These are phyloP conservation scores for Thyatira batis DNA, from an alignment of 2,888 invertebrate species.

Conservation along the genomic window DNA sequence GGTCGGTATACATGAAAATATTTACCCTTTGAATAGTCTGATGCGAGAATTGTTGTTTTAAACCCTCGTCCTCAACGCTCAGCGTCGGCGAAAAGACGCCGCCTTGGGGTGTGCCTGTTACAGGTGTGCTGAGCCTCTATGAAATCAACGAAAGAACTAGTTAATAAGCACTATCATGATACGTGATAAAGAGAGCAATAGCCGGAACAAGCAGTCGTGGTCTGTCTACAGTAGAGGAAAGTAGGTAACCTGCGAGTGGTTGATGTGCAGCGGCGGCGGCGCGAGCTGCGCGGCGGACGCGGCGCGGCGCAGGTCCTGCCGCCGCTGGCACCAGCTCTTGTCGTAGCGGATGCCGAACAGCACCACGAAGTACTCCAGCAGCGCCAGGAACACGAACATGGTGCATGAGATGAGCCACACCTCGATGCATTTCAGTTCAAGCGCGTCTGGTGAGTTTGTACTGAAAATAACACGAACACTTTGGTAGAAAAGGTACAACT, in stretches of 20 bases:
- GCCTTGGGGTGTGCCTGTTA: conserved; percentile 72
- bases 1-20: conserved; percentile 25
- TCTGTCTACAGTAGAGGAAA: background rate
- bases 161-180: background rate
- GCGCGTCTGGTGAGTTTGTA: conserved; percentile 84
- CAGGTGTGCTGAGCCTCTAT: conserved; percentile 75
- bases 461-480: conserved; percentile 50
- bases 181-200: conserved; percentile 13
- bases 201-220: conserved; percentile 7
- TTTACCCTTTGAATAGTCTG: conserved; percentile 79
- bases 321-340: conserved; percentile 83
- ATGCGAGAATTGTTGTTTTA: conserved; percentile 76
- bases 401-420: conserved; percentile 86
- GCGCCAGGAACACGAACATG: conserved; percentile 84
- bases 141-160: conserved; percentile 25
- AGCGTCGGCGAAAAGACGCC: conserved; percentile 72
- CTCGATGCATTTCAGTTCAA: conserved; percentile 85
- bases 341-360: conserved; percentile 85
- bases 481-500: background rate
- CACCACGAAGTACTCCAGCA: conserved; percentile 85
- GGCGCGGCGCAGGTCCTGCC: conserved; percentile 68
- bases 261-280: conserved; percentile 69
- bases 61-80: conserved; percentile 73
- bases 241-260: conserved; percentile 67
- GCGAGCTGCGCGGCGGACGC: conserved; percentile 71